These are phyloP conservation scores for Cettia cetti DNA, from an alignment of 2,113 vertebrate species.

Conservation along the genomic window DNA sequence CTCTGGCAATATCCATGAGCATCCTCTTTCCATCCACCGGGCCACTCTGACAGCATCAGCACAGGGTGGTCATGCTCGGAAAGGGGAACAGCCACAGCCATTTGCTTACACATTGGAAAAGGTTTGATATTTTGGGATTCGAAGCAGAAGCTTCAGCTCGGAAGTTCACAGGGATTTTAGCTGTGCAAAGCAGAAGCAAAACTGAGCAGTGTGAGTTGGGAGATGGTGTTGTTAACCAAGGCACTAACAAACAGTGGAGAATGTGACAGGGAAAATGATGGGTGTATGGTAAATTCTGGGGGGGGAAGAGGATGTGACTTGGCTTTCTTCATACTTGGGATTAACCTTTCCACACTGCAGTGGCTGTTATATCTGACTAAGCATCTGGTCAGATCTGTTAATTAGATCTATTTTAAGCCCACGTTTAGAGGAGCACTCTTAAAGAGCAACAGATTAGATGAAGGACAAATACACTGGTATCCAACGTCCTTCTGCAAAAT, in stretches of 20 bases:
- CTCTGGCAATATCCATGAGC: background rate
- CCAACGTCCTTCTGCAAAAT: background rate
- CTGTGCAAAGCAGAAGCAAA: background rate
- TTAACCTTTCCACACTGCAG: background rate
- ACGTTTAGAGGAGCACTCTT: background rate
- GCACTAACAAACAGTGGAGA: background rate
- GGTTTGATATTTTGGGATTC: background rate
- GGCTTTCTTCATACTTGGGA: background rate
- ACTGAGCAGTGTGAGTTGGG: fast-evolving
- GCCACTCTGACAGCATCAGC: background rate
- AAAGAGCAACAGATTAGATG: background rate
- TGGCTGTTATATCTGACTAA: background rate
- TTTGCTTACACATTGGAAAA: background rate
- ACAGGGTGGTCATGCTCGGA: fast-evolving
- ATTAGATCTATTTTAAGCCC: background rate
- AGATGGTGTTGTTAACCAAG: background rate
- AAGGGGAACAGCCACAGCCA: background rate
- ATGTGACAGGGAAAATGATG: background rate
- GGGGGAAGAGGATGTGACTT: background rate
- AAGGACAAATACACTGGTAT: background rate
- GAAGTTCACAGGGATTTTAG: background rate
- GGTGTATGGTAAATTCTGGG: background rate
- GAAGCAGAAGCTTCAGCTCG: background rate
- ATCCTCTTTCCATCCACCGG: background rate
- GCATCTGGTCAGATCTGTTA: background rate